Evolutionary conservation across 1,140 invertebrate species (phyloP), one percentile per base, ranked within the genome.

Genomic region (Galleria mellonella): DNA sequence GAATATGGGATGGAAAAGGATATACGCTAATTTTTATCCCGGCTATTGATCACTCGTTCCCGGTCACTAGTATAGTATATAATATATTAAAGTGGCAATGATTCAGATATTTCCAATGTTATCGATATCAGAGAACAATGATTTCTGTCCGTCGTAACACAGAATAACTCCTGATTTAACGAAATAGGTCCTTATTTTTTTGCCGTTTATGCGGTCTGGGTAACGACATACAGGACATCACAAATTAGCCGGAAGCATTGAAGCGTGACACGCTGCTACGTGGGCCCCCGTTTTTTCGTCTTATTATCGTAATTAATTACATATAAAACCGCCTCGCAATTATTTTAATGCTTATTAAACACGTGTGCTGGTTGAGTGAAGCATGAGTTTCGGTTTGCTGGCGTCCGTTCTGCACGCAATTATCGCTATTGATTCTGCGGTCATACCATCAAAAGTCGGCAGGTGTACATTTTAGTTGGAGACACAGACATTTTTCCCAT

Each of bases 371-470:
- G 59, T 49, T 51, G 59, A 59, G 65, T 62, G 58, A 56, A 65
- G 51, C 66, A 59, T 52, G 55, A 36, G 51, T 66, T 72, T 70
- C 62, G 60, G 67, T 72, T 63, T 63, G 50, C 57, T 55, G 55
- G 43, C 54, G 56, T 52, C 49, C 43, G 60, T 65, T 63, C 44
- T 52, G 48, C 37, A 32, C 45, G 45, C 68, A 75, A 83, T 83
- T 83, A 83, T 83, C 79, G 59, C 79, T 67, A 83, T 81, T 81
- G 74, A 81, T 72, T 73, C 66, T 71, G 78, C 44, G 78, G 78
- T 83, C 51, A 33, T 17, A 17, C 9, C 35, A 37, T 17, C 13
- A 37, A 37, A 37, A 37, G 13, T 17, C 14, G 9, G 35, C 35
- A 37, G 35, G 35, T 37, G 35, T 7, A 37, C 35, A 37, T 17